These are phyloP conservation scores for Perccottus glenii DNA, from an alignment of 2,113 vertebrate species.

Conservation along the genomic window DNA sequence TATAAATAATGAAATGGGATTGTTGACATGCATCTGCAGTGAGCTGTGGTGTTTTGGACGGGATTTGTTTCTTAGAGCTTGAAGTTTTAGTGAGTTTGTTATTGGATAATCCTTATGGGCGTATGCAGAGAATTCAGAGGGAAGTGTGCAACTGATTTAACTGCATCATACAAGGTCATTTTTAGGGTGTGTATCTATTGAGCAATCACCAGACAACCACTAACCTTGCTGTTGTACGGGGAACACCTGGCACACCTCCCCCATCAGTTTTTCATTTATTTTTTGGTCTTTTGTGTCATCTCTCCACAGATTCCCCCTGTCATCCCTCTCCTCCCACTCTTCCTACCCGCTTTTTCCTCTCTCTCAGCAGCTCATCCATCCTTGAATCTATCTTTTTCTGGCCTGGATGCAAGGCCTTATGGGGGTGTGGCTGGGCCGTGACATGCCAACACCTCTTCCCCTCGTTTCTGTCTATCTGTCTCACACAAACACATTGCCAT, in stretches of 20 bases:
- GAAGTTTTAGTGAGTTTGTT: constrained; percentile 33
- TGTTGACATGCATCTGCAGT: constrained; percentile 51
- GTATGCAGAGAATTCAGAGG: neutral
- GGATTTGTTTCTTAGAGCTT: constrained; percentile 13
- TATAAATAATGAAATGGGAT: constrained; percentile 20
- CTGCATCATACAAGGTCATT: constrained; percentile 1
- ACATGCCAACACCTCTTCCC: constrained; percentile 42
- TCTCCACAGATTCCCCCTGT: constrained; percentile 59
- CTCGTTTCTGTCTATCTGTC: constrained; percentile 38
- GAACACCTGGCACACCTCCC: constrained; percentile 70
- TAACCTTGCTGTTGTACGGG: constrained; percentile 52
- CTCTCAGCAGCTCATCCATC: constrained; percentile 73
- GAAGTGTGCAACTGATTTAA: constrained; percentile 25
- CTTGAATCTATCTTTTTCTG: constrained; percentile 31
- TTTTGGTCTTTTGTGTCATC: constrained; percentile 48
- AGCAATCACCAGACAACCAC: constrained; percentile 16
- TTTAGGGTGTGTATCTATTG: constrained; percentile 17
- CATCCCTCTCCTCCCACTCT: constrained; percentile 62
- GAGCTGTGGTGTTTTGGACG: constrained; percentile 44
- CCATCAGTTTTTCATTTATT: constrained; percentile 8
- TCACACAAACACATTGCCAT: constrained; percentile 59
- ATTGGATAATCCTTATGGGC: constrained; percentile 12
- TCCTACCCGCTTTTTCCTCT: constrained; percentile 56
- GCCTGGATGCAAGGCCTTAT: constrained; percentile 25
- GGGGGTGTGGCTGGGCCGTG: constrained; percentile 32